Evolutionary conservation across 2,888 invertebrate species (phyloP).

Genomic region (Rutpela maculata): DNA sequence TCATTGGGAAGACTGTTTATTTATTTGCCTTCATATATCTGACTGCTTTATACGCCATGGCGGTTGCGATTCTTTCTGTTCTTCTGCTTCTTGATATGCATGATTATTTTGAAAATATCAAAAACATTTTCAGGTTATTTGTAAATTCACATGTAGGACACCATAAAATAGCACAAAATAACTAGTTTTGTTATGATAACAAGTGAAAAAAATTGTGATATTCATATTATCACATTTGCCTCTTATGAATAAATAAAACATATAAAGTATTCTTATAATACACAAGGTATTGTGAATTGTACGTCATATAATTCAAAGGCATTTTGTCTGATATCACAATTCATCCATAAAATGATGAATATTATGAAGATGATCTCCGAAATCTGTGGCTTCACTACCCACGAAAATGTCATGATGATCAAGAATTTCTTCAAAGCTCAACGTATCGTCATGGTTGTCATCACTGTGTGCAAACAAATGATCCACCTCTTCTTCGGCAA

Average conservation of each 20-base stretch:
- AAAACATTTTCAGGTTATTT: no score
- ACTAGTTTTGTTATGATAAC: background rate
- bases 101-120: slow-evolving; percentile 49
- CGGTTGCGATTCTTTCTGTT: slow-evolving; percentile 55
- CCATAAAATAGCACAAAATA: no score
- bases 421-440: slow-evolving; percentile 88
- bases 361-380: slow-evolving; percentile 89
- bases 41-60: slow-evolving; percentile 56
- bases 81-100: slow-evolving; percentile 61
- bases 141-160: no score
- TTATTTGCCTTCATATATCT: slow-evolving; percentile 66
- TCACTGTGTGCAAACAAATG: slow-evolving; percentile 93
- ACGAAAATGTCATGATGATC: slow-evolving; percentile 92
- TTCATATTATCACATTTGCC: background rate
- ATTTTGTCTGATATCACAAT: slow-evolving; percentile 75
- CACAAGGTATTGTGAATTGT: background rate
- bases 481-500: slow-evolving; percentile 92
- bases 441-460: slow-evolving; percentile 86
- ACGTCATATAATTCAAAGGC: background rate
- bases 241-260: background rate
- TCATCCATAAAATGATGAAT: slow-evolving; percentile 88
- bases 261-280: background rate
- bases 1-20: slow-evolving; percentile 68
- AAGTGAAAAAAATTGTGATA: background rate
- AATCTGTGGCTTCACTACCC: slow-evolving; percentile 93